Evolutionary conservation across 35 echinoderm and acorn worm species (phyloP), one percentile per base, ranked within the genome.

Genomic region (Lytechinus pictus): DNA sequence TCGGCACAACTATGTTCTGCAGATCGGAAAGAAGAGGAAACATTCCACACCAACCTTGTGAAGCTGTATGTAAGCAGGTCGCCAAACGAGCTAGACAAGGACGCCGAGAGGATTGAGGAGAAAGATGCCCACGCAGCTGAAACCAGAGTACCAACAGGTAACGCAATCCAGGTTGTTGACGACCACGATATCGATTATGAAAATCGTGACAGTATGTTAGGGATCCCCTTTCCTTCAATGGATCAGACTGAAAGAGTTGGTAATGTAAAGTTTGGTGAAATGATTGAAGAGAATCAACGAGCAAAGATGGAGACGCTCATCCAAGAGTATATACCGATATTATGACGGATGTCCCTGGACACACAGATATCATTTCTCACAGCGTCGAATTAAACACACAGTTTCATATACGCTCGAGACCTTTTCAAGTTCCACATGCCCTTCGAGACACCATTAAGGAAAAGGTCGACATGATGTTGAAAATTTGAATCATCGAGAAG

Each of bases 331-430:
- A 93, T 29, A 9, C 24, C 27, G 55, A 93, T 27, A 93, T 58
- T 8, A 10, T 96, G 27, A 96, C 95, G 19, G 89, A 96, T 92
- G 60, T 93, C 33, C 95, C 89, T 52, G 95, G 95, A 72, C 89
- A 58, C 16, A 96, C 95, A 61, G 56, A 92, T 66, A 92, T 96
- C 28, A 93, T 92, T 13, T 24, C 71, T 29, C 91, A 96, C 90
- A 5, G 24, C 14, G 90, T 92, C 24, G 90, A 94, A 86, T 29
- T 94, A 11, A 94, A 19, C 61, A 94, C 94, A 9, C 1, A 1
- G 44, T 58, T 8, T 10, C 94, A 29, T 52, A 94, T 94, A 66
- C 94, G 94, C n/a, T 86, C 55, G 61, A 27, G 54, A 54, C 54
- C 94, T 21, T 94, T 66, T 54, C 94, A 86, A 94, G 55, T 94